Percentiles rank a stretch among this genome's conserved stretches.
These are phyloP conservation scores for Bos javanicus DNA, from an alignment of 2,113 vertebrate genomes.

Conservation along the genomic window DNA sequence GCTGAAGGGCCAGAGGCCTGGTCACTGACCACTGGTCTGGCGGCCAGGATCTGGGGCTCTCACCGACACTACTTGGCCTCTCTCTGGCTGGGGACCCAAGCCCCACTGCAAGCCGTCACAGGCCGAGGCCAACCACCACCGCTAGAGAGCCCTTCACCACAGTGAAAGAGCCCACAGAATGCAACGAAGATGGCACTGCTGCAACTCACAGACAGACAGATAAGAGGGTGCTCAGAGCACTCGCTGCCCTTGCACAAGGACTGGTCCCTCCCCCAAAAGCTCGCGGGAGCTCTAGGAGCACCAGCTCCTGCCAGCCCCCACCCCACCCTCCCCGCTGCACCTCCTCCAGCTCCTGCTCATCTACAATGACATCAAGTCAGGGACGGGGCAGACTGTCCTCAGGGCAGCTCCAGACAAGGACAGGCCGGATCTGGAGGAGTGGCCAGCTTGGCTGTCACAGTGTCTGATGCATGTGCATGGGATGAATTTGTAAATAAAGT, in stretches of 20 bases:
- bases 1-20: background rate
- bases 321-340: background rate
- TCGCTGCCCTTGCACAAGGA: background rate
- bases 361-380: background rate
- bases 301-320: fast-evolving
- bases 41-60: too few species aligned
- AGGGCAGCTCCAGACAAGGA: background rate
- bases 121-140: background rate
- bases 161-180: too few species aligned
- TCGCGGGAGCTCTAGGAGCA: background rate
- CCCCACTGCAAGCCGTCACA: background rate
- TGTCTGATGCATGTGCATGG: background rate
- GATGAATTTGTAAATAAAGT: background rate
- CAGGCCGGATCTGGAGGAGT: background rate
- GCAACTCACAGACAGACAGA: background rate
- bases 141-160: background rate
- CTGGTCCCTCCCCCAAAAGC: background rate
- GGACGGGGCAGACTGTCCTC: background rate
- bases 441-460: background rate
- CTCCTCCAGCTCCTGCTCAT: too few species aligned
- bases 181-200: fast-evolving
- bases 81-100: background rate
- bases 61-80: background rate
- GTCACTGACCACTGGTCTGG: background rate
- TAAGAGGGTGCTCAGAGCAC: background rate